phyloP scores from a whole-genome alignment of 2,113 vertebrate species.

The Zosterops borbonicus region DNA sequence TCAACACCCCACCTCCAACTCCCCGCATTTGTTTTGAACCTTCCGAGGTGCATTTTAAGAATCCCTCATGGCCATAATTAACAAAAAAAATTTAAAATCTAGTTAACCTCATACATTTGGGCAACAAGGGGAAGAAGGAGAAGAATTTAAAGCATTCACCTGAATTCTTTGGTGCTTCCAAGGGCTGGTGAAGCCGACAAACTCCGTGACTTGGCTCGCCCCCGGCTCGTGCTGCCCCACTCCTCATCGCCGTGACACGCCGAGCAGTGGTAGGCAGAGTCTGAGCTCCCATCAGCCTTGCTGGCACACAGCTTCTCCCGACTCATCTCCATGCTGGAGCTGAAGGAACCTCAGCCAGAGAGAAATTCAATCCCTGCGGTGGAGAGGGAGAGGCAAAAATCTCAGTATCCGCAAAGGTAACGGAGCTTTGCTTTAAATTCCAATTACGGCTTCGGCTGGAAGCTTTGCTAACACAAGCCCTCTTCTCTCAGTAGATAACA shows the following conservation, averaged over 20 bases:
- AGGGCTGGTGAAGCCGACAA: slow-evolving; percentile 85
- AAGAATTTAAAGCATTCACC: slow-evolving; percentile 64
- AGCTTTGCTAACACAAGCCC: not conserved
- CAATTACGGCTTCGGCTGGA: fast-evolving
- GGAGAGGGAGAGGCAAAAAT: not conserved
- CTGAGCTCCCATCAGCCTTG: slow-evolving; percentile 67
- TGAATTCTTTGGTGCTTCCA: slow-evolving; percentile 84
- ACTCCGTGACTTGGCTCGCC: slow-evolving; percentile 84
- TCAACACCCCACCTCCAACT: not conserved
- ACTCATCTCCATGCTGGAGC: slow-evolving; percentile 64
- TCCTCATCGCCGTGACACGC: slow-evolving; percentile 79
- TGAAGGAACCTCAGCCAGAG: not conserved
- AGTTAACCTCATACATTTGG: fast-evolving
- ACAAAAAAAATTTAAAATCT: not conserved
- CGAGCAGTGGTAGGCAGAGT: slow-evolving; percentile 77
- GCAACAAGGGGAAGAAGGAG: not conserved
- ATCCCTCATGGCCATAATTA: fast-evolving
- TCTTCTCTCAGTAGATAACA: not conserved
- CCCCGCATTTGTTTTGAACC: not conserved
- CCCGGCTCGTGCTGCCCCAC: slow-evolving; percentile 63
- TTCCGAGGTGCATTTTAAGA: not conserved
- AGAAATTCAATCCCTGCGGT: not conserved
- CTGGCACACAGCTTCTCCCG: slow-evolving; percentile 46
- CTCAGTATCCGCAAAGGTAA: not conserved
- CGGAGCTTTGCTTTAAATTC: not conserved